Conservation (phyloP, 2,797 vertebrate genomes). For the Malacoctenus gilli region DNA sequence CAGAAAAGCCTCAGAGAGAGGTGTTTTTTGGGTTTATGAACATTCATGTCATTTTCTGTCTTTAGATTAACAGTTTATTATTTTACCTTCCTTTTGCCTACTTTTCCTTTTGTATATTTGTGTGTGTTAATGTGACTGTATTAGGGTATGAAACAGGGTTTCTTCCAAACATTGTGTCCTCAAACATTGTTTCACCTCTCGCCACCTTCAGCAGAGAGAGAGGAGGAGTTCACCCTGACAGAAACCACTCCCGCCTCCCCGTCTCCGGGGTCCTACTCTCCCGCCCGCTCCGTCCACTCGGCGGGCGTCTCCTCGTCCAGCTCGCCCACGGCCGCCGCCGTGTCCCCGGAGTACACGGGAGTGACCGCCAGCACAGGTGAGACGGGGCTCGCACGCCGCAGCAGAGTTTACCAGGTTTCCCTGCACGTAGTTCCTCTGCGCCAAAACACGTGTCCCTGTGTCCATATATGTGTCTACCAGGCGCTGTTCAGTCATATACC, state of each 20-base stretch:
- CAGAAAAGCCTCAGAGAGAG: too few relatives aligned
- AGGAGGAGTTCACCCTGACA: slow-evolving; percentile 86
- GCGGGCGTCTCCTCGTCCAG: slow-evolving; percentile 85
- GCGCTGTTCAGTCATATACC: slow-evolving; percentile 98
- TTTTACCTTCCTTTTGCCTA: too few relatives aligned
- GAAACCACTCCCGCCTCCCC: slow-evolving; percentile 87
- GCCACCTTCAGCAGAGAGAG: slow-evolving; percentile 80
- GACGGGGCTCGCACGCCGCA: slow-evolving; percentile 20
- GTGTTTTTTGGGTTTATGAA: too few relatives aligned
- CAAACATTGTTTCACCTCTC: not conserved
- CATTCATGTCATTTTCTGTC: too few relatives aligned
- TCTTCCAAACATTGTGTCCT: not conserved
- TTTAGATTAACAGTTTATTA: too few relatives aligned
- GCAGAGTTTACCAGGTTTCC: slow-evolving; percentile 25
- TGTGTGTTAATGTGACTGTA: too few relatives aligned
- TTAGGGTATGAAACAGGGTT: too few relatives aligned
- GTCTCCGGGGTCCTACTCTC: slow-evolving; percentile 90
- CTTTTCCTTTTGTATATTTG: too few relatives aligned
- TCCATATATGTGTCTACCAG: slow-evolving; percentile 84
- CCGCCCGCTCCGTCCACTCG: slow-evolving; percentile 89
- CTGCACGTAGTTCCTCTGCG: slow-evolving; percentile 49
- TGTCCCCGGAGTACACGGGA: slow-evolving; percentile 90
- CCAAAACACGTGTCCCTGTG: slow-evolving; percentile 74
- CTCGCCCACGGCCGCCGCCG: slow-evolving; percentile 87
- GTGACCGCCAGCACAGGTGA: slow-evolving; percentile 87